Percentiles rank a stretch among this genome's conserved stretches.
Evolutionary conservation across 2,797 vertebrate species (phyloP).

Genomic region (Enteromius afrohamiltoni): DNA sequence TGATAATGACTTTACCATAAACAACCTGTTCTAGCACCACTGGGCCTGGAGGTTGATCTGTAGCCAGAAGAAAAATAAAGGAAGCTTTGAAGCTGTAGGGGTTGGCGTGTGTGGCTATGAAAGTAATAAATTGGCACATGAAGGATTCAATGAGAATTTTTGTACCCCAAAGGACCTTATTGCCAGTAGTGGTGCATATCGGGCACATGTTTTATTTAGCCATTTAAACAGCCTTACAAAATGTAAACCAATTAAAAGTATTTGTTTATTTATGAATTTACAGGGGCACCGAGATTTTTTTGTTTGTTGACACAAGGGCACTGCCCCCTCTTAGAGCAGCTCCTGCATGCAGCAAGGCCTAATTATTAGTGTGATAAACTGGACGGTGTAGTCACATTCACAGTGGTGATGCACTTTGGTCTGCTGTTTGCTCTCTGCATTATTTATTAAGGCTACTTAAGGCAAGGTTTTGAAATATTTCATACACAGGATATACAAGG

Average conservation of each 20-base stretch:
- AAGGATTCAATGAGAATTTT: not conserved
- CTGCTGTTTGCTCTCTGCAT: constrained; percentile 2
- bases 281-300: not conserved
- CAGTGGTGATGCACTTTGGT: constrained; percentile 9
- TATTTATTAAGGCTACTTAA: not conserved
- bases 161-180: not conserved
- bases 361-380: constrained; percentile 27
- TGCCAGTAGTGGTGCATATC: not conserved
- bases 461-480: not conserved
- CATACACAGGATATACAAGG: not conserved
- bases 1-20: constrained; percentile 77
- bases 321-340: not conserved
- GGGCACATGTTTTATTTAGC: constrained; percentile 3
- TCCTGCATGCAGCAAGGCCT: constrained; percentile 9
- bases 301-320: constrained; percentile 14
- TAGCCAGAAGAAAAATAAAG: constrained; percentile 30
- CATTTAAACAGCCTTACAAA: constrained; percentile 4
- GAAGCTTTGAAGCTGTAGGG: not conserved
- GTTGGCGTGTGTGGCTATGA: not conserved
- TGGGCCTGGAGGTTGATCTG: constrained; percentile 85
- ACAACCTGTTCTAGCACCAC: constrained; percentile 83
- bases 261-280: not conserved
- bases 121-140: not conserved
- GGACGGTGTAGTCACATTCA: constrained; percentile 12
- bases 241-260: not conserved